Evolutionary conservation across 2,797 vertebrate species (phyloP).

Genomic region (Epinephelus malabaricus): DNA sequence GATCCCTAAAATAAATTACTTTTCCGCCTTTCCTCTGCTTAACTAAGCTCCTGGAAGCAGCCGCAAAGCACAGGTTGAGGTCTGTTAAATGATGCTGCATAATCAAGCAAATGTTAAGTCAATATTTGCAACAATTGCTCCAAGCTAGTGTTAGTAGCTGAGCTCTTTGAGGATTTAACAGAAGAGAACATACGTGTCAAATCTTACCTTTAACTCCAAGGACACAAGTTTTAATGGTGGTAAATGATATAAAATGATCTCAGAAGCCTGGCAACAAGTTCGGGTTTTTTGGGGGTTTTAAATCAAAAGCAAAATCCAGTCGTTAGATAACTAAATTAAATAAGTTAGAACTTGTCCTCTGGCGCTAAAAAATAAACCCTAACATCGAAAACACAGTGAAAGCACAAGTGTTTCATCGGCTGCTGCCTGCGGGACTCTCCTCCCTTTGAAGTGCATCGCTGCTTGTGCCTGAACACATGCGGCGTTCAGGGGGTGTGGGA

Average conservation of each 20-base stretch:
- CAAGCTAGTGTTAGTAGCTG: neutral
- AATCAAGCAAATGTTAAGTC: constrained; percentile 17
- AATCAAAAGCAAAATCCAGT: neutral
- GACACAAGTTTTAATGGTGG: constrained; percentile 23
- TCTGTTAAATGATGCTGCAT: constrained; percentile 34
- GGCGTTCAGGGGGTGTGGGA: constrained; percentile 49
- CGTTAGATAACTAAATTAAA: neutral
- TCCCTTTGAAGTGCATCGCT: constrained; percentile 74
- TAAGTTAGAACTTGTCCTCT: neutral
- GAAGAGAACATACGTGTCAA: neutral
- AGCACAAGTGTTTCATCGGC: constrained; percentile 19
- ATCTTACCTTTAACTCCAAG: constrained; percentile 65
- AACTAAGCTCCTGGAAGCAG: neutral
- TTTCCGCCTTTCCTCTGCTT: neutral
- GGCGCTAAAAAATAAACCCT: neutral
- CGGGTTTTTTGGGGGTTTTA: neutral
- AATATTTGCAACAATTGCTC: constrained; percentile 30
- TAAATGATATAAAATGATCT: neutral
- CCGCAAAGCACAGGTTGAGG: neutral
- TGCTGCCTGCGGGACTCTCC: constrained; percentile 50
- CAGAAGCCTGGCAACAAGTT: constrained; percentile 20
- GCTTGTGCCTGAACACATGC: constrained; percentile 34
- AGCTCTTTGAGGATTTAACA: neutral
- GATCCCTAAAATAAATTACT: neutral
- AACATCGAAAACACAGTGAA: neutral